These are phyloP conservation scores for Arctocebus calabarensis DNA, from an alignment of 2,797 vertebrate genomes.

Conservation along the genomic window DNA sequence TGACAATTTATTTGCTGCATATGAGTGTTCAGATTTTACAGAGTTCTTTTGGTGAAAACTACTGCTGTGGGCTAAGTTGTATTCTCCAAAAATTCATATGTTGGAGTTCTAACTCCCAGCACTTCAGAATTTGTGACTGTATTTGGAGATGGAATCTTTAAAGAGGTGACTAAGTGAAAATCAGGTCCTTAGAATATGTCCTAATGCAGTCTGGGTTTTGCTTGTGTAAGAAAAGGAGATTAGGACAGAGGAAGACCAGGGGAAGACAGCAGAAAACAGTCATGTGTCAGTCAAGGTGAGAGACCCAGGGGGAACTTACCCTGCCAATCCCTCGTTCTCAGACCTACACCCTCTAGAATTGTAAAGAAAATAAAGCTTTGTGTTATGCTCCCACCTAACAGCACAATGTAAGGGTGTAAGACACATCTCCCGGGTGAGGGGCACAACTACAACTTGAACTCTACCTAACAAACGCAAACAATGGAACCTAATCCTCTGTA, in stretches of 20 bases:
- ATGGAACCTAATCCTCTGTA: no score
- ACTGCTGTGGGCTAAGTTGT: background rate
- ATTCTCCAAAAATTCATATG: background rate
- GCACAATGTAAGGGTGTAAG: no score
- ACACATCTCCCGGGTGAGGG: no score
- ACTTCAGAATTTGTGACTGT: background rate
- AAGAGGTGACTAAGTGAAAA: background rate
- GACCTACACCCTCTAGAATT: background rate
- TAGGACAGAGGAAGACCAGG: background rate
- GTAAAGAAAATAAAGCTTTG: constrained; percentile 2
- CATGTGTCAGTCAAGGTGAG: background rate
- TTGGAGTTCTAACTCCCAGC: background rate
- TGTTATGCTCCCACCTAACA: background rate
- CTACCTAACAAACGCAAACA: no score
- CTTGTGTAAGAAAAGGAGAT: background rate
- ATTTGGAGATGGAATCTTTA: background rate
- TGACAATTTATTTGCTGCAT: constrained; percentile 29
- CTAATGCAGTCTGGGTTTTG: background rate
- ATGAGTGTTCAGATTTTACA: constrained; percentile 48
- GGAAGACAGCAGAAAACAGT: background rate
- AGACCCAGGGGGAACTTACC: background rate
- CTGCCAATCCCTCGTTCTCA: background rate
- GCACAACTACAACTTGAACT: no score
- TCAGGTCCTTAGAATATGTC: background rate
- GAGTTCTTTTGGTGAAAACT: constrained; percentile 45